A percentile compares a stretch with the other conserved stretches of the same genome.
These are phyloP conservation scores for Calameuta idolon DNA, from an alignment of 2,888 invertebrate species.

Conservation along the genomic window DNA sequence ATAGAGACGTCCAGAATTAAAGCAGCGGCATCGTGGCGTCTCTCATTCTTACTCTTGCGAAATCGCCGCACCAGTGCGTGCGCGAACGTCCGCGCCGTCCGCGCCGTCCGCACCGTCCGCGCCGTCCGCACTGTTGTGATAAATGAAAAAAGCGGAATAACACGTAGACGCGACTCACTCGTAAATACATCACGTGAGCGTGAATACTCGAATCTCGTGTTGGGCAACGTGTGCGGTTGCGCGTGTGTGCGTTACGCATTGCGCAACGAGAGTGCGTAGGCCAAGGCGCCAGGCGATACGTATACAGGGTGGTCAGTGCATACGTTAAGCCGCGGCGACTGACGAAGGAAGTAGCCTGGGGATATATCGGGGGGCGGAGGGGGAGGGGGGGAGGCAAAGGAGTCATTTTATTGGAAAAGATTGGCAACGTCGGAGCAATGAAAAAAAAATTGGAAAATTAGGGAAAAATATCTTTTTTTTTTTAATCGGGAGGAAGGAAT, in stretches of 20 bases:
- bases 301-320: conserved; percentile 15
- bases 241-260: conserved; percentile 26
- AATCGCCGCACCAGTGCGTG: neutral
- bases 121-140: no score
- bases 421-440: no score
- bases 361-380: no score
- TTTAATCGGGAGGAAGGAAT: neutral
- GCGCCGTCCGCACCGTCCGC: no score
- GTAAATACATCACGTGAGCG: neutral
- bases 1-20: conserved; percentile 11
- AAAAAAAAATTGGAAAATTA: no score
- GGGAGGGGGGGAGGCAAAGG: no score
- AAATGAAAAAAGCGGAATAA: no score
- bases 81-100: no score
- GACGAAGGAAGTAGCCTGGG: no score
- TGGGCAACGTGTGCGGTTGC: conserved; percentile 19
- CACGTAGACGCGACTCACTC: neutral
- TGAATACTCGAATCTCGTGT: conserved; percentile 24
- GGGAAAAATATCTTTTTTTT: neutral
- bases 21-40: conserved; percentile 3
- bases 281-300: conserved; percentile 38
- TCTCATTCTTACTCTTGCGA: conserved; percentile 11
- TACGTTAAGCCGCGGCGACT: no score
- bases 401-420: no score
- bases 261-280: conserved; percentile 44